Evolutionary conservation across 2,113 vertebrate species (phyloP).

Genomic region (Thomomys bottae): DNA sequence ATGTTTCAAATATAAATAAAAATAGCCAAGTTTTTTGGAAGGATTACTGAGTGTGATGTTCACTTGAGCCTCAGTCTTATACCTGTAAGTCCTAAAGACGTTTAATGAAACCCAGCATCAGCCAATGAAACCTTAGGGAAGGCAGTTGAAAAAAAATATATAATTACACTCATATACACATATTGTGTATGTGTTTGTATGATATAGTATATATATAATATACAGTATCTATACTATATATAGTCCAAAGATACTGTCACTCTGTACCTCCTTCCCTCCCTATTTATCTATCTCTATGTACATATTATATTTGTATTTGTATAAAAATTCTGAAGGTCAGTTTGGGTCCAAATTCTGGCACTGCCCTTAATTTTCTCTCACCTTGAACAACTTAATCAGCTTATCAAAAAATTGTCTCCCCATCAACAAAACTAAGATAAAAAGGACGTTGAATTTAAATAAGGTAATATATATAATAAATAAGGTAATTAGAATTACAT

Average conservation of each 20-base stretch:
- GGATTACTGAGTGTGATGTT: not conserved
- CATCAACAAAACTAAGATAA: not conserved
- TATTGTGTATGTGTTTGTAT: not conserved
- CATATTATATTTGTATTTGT: too few species aligned
- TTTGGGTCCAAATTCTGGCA: not conserved
- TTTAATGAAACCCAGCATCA: not conserved
- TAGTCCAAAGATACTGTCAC: too few species aligned
- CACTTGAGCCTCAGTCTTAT: too few species aligned
- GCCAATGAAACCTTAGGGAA: not conserved
- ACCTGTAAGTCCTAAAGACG: not conserved
- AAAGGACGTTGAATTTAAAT: not conserved
- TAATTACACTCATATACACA: too few species aligned
- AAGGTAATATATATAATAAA: not conserved
- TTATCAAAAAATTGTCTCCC: not conserved
- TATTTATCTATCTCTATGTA: too few species aligned
- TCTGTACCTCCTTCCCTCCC: too few species aligned
- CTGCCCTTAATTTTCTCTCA: not conserved
- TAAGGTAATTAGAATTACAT: not conserved
- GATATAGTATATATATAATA: too few species aligned
- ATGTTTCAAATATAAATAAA: too few species aligned
- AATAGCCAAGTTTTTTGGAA: not conserved
- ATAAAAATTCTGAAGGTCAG: not conserved
- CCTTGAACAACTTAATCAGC: not conserved
- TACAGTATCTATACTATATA: too few species aligned
- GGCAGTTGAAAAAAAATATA: too few species aligned